Base-by-base conservation (phyloP, 2,113 vertebrate genomes). In the Pteruthius melanotis region DNA sequence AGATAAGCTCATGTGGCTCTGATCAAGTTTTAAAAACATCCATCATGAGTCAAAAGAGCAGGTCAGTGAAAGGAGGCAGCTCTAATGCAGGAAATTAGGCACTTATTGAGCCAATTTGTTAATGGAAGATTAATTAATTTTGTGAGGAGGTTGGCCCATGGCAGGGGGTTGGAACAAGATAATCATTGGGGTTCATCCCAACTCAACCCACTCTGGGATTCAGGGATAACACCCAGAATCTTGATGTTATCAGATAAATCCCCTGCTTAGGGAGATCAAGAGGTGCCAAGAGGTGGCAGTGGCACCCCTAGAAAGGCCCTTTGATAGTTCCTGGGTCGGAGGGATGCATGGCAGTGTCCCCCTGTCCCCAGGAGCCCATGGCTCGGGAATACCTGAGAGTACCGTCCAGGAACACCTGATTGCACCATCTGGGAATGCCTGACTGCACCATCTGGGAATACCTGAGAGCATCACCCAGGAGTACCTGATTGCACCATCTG, bases 321-420 rank as follows among this genome's bases (percentile, higher is more conserved):
- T 49, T 60, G 35, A 33, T 30, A n/a, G 64, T 52, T 54, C 78
- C 44, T 37, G 85, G 61, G 24, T 42, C 31, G 57, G 44, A 56
- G 76, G 28, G 89, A 92, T 59, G 39, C 78, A 91, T 65, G 44
- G 56, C 64, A 66, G 70, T 37, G 70, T 68, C 84, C 96, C 56
- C 66, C 75, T 47, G 30, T 76, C 92, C 94, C 93, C 83, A 93
- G 86, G 94, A 93, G 94, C 92, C 95, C 89, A 64, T 84, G 96
- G 94, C 95, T 96, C 83, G 65, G 61, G 60, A 59, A 40, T 12
- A 40, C 39, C 39, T 40, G 39, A 40, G 39, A 40, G 39, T 12
- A 40, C 39, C 39, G 12, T n/a, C n/a, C 39, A 40, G 39, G 39
- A 40, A 40, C 12, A 40, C 9, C 39, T 40, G 39, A 40, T 40